These are phyloP conservation scores for Neoascia interrupta DNA, from an alignment of 2,888 invertebrate species.

Conservation along the genomic window DNA sequence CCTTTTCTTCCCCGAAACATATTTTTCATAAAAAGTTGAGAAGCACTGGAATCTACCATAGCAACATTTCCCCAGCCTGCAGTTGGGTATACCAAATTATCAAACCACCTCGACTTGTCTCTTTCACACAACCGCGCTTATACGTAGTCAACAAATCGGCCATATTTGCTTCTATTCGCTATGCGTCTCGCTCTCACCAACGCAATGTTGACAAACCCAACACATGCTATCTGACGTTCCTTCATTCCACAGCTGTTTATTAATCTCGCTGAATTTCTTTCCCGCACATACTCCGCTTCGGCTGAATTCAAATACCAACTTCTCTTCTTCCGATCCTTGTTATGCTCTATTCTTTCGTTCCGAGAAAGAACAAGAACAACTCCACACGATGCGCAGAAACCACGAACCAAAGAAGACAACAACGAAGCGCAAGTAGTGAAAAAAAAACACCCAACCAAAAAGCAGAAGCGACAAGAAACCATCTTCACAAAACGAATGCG, in stretches of 20 bases:
- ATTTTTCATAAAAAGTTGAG: constrained; percentile 11
- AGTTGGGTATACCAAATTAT: constrained; percentile 5
- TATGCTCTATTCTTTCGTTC: constrained; percentile 24
- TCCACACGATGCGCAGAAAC: constrained; percentile 48
- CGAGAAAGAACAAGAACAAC: constrained; percentile 16
- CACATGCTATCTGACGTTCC: constrained; percentile 67
- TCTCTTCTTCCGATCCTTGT: constrained; percentile 23
- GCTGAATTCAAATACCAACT: constrained; percentile 10
- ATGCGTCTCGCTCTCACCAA: constrained; percentile 24
- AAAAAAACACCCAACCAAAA: constrained; percentile 15
- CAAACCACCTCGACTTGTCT: neutral
- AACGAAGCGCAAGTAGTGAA: constrained; percentile 52
- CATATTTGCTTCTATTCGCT: constrained; percentile 38
- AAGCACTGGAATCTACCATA: constrained; percentile 13
- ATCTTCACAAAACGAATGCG: constrained; percentile 50
- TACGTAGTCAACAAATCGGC: constrained; percentile 38
- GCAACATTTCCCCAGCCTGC: neutral
- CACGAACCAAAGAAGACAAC: constrained; percentile 53
- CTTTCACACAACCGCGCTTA: neutral
- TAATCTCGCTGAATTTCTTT: constrained; percentile 24
- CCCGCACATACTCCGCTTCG: neutral
- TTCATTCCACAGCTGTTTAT: constrained; percentile 30
- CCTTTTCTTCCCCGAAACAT: neutral
- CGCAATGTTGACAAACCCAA: constrained; percentile 31
- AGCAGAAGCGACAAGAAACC: constrained; percentile 46